Conservation (phyloP, 2,888 invertebrate genomes). For the Raillietiella orientalis region DNA sequence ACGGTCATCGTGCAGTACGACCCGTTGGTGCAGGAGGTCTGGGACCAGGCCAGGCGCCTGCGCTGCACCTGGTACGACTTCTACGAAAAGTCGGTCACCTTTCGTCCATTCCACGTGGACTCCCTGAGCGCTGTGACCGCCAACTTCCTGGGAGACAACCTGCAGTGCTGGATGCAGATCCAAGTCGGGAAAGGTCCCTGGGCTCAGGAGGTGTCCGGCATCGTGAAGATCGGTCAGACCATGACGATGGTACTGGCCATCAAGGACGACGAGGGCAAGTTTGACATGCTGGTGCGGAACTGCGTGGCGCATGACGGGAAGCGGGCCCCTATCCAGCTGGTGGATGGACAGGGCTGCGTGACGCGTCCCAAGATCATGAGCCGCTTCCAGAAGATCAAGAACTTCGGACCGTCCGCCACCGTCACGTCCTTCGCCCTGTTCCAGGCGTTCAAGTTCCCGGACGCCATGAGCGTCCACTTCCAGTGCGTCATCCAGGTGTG, state of each 20-base stretch:
- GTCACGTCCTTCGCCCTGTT: slow-evolving; percentile 83
- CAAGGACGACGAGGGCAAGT: slow-evolving; percentile 81
- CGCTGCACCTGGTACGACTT: slow-evolving; percentile 88
- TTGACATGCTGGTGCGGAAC: slow-evolving; percentile 75
- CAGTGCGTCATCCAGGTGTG: slow-evolving; percentile 86
- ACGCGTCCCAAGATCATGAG: slow-evolving; percentile 71
- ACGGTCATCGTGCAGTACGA: slow-evolving; percentile 70
- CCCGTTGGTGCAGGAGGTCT: slow-evolving; percentile 67
- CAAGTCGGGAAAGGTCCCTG: slow-evolving; percentile 85
- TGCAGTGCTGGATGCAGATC: slow-evolving; percentile 93
- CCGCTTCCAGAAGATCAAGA: slow-evolving; percentile 79
- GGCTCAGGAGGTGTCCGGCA: slow-evolving; percentile 86
- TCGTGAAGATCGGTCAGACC: slow-evolving; percentile 79
- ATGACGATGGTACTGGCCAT: slow-evolving; percentile 91
- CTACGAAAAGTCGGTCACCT: slow-evolving; percentile 77
- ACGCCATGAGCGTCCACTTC: slow-evolving; percentile 89
- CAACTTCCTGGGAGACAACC: slow-evolving; percentile 74
- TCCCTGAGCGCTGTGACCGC: slow-evolving; percentile 82
- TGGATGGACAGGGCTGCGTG: slow-evolving; percentile 74
- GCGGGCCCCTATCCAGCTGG: slow-evolving; percentile 63
- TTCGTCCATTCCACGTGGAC: slow-evolving; percentile 73
- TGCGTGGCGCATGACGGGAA: slow-evolving; percentile 85
- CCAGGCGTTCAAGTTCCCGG: slow-evolving; percentile 89
- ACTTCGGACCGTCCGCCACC: slow-evolving; percentile 73
- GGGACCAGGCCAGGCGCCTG: slow-evolving; percentile 73